Evolutionary conservation across 2,113 vertebrate species (phyloP).

Genomic region (Semnopithecus entellus): DNA sequence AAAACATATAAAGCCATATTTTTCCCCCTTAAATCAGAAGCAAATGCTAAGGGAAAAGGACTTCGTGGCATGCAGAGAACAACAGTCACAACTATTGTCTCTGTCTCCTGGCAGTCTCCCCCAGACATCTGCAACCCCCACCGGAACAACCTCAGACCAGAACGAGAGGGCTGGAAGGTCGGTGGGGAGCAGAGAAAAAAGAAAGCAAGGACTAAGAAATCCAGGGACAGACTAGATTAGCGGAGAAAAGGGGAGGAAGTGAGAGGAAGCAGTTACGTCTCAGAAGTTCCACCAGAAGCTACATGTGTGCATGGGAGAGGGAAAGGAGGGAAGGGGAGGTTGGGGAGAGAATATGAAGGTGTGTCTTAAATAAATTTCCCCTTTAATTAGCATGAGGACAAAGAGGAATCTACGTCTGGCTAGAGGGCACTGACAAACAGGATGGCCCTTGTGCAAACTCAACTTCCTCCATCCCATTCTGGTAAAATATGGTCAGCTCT

Average conservation of each 20-base stretch:
- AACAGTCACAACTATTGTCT: background rate
- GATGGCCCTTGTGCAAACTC: background rate
- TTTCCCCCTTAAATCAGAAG: background rate
- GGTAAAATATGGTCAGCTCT: background rate
- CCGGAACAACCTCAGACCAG: background rate
- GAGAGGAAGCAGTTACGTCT: background rate
- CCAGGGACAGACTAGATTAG: background rate
- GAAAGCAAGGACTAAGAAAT: background rate
- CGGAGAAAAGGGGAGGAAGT: background rate
- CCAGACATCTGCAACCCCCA: background rate
- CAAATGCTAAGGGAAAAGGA: background rate
- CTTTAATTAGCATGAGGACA: background rate
- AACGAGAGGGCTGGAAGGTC: background rate
- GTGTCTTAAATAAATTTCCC: background rate
- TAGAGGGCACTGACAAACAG: background rate
- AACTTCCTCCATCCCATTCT: background rate
- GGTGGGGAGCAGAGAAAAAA: fast-evolving
- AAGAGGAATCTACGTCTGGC: background rate
- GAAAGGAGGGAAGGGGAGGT: background rate
- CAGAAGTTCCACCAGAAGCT: background rate
- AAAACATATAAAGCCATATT: background rate
- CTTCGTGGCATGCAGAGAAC: background rate
- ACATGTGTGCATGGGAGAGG: background rate
- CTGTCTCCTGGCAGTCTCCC: background rate
- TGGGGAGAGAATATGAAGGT: background rate